Conservation (phyloP, 2,797 vertebrate genomes). For the Sparidentex hasta region DNA sequence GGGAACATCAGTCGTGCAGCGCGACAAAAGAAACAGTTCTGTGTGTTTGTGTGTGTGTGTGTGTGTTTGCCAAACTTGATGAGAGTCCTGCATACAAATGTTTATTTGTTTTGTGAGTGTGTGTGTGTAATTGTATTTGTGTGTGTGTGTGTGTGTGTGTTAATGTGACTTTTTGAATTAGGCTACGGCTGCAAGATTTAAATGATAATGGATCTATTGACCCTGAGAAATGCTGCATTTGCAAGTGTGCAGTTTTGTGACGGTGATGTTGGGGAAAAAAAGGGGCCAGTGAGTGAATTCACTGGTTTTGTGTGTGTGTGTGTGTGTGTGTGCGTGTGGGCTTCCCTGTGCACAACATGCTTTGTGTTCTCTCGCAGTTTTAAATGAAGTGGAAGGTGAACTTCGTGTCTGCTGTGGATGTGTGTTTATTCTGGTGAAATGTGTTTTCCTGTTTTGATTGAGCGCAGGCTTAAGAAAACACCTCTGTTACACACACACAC, state of each 20-base stretch:
- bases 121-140: neutral
- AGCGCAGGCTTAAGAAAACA: constrained; percentile 47
- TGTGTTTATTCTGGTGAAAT: constrained; percentile 55
- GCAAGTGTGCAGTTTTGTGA: constrained; percentile 50
- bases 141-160: constrained; percentile 23
- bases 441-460: constrained; percentile 61
- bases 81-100: constrained; percentile 35
- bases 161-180: constrained; percentile 67
- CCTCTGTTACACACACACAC: neutral
- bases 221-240: constrained; percentile 79
- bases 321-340: constrained; percentile 6
- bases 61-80: constrained; percentile 49
- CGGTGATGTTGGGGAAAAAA: neutral
- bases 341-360: constrained; percentile 3
- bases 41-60: constrained; percentile 21
- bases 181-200: constrained; percentile 77
- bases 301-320: constrained; percentile 17
- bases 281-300: constrained; percentile 37
- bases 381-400: constrained; percentile 43
- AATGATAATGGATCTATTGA: constrained; percentile 84
- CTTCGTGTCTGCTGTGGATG: constrained; percentile 41
- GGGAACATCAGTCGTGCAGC: constrained; percentile 51
- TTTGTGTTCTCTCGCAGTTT: constrained; percentile 45
- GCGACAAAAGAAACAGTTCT: constrained; percentile 54
- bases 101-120: constrained; percentile 45